Base-by-base conservation (phyloP, 2,113 vertebrate genomes). In the Rhabdornis inornatus region DNA sequence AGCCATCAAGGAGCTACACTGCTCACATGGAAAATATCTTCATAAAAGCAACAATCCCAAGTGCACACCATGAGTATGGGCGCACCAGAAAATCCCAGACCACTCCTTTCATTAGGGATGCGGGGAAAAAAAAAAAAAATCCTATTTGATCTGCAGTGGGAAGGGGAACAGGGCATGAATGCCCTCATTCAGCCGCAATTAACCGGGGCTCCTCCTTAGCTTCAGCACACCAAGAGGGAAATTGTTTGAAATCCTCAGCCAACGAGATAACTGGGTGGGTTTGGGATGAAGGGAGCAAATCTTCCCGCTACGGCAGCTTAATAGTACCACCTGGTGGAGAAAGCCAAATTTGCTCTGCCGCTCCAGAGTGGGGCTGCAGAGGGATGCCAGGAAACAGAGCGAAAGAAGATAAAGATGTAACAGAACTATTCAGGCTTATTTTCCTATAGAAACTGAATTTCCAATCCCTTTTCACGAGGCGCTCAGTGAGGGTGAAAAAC, bases 251-350 rank as follows among this genome's bases (percentile, higher is more conserved):
- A 87, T 37, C 17, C 64, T 15, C 18, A 24, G 25, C 55, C 27
- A 7, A 13, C n/a, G 22, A 27, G 13, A 42, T 28, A 45, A 8
- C 23, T 1, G 44, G 16, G 10, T 25, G 55, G 21, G 33, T 39
- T 71, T 56, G 71, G 33, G 49, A 49, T 28, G 52, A 31, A 85
- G n/a, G 7, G 13, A 72, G 49, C 6, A 21, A 40, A 55, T 21
- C 55, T 45, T 65, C 11, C 19, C 23, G 3, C 61, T n/a, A 44
- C 6, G 7, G 8, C 87, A 93, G 94, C 47, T 53, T 44, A 96
- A 96, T 44, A 95, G 50, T 83, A 94, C 96, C 97, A 94, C 64
- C 97, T 96, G 89, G 19, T 94, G 97, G 89, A 89, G 25, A 81
- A 84, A 89, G 8, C 13, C 74, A 76, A 47, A 60, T 37, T 64